Evolutionary conservation across 2,888 invertebrate species (phyloP), one percentile per base, ranked within the genome.

Genomic region (Melieria picta): DNA sequence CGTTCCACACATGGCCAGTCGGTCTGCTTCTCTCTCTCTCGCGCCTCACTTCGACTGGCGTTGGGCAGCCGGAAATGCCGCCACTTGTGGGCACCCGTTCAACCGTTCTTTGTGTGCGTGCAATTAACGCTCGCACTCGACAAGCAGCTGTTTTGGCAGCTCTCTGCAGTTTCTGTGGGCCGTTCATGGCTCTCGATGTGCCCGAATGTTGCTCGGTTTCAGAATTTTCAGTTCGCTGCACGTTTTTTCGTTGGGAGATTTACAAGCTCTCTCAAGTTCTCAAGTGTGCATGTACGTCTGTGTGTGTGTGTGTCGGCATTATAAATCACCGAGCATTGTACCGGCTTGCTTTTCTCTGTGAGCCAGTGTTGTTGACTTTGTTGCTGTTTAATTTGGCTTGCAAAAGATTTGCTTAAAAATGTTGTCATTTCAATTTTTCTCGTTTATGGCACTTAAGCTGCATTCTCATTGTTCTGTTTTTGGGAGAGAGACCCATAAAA

Each of bases 51-150:
- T n/a, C 60, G 30, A 10, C 43, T 47, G 48, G 9, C n/a, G 30
- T 48, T 56, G 11, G 50, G 16, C 48, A 63, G n/a, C 68, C 64
- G 60, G 57, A 64, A 64, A 65, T 65, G 55, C 60, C 71, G 52
- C 61, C 65, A 71, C 61, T 71, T 65, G 16, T 55, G 47, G 60
- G 65, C 30, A 30, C 30, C 30, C 30, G 30, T 30, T 30, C 30
- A 30, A 30, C 30, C 30, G 30, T 30, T 30, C 30, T 2, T 30
- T 30, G 30, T 30, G 30, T 30, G 30, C 30, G 30, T 30, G 30
- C 30, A 30, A 30, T 30, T 30, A 30, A 30, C 30, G 30, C 30
- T 30, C 30, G 30, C 30, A 30, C 30, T 30, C 30, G 30, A 30
- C 30, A 30, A 30, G 30, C 30, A 30, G 30, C 30, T 30, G 30